phyloP scores from a whole-genome alignment of 2,113 vertebrate species.

The Nibea coibor region DNA sequence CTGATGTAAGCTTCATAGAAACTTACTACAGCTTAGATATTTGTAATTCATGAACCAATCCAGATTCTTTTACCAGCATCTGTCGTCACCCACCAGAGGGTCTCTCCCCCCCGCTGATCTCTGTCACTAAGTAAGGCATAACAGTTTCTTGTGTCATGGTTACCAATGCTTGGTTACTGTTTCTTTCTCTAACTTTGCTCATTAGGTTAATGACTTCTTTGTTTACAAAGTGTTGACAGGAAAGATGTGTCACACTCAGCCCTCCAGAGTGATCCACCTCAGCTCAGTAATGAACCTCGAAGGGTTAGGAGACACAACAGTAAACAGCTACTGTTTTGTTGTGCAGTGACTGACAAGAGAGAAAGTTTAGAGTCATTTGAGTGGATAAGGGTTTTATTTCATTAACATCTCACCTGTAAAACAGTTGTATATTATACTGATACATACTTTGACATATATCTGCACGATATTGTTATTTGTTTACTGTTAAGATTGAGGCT shows the following conservation, averaged over 20 bases:
- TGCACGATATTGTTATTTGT: background rate
- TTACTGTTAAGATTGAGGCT: too few relatives aligned
- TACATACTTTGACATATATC: too few relatives aligned
- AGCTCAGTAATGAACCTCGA: slow-evolving; percentile 67
- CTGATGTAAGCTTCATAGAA: background rate
- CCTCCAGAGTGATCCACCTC: slow-evolving; percentile 54
- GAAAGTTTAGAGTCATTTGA: background rate
- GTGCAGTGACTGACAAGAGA: slow-evolving; percentile 12
- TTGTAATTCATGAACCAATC: background rate
- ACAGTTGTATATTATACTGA: too few relatives aligned
- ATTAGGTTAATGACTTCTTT: slow-evolving; percentile 78
- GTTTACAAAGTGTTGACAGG: slow-evolving; percentile 60
- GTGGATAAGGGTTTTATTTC: too few relatives aligned
- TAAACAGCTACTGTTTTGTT: slow-evolving; percentile 63
- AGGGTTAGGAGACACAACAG: slow-evolving; percentile 44
- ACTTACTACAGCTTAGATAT: background rate
- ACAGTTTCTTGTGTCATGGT: slow-evolving; percentile 34
- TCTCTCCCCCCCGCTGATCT: slow-evolving; percentile 10
- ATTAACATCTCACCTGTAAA: too few relatives aligned
- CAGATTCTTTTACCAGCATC: background rate
- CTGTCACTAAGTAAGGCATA: slow-evolving; percentile 37
- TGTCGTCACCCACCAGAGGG: background rate
- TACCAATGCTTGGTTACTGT: slow-evolving; percentile 53
- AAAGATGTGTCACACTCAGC: slow-evolving; percentile 24
- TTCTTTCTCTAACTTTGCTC: slow-evolving; percentile 55